Evolutionary conservation across 2,113 vertebrate species (phyloP), one percentile per base, ranked within the genome.

Genomic region (Microcebus ravelobensis): DNA sequence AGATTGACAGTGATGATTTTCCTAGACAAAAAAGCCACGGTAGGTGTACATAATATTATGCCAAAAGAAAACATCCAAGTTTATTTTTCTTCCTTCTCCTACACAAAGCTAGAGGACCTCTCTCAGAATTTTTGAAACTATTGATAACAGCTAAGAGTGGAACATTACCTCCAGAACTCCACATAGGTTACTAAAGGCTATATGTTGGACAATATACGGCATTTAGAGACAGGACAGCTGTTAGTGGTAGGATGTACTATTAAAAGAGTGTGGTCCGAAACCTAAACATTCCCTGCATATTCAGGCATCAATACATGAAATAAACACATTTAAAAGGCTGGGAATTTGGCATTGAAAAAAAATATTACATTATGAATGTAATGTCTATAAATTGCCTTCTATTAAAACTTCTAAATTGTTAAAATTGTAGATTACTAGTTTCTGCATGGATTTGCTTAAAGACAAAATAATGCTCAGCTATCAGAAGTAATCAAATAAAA

Each of bases 101-200:
- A 65, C 21, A 67, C 8, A 70, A 95, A 59, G 0, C 45, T 63
- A 80, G 11, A 79, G 6, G 76, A 89, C 12, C 1, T 39, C 11
- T 96, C 36, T 84, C n/a, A 29, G 36, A 84, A 70, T 80, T 48
- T 73, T 86, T 94, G 11, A 74, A 80, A 36, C 34, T 42, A 4
- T 48, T 74, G 57, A 74, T 48, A n/a, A 76, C 9, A 68, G 0
- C 23, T 61, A 27, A 94, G 45, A 73, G 90, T 63, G 84, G 87
- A 76, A n/a, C 18, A 45, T 42, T 6, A 36, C 13, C 7, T 85
- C 27, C 36, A 5, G 20, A 25, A 17, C 8, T 70, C 50, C 39
- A 21, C 17, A 55, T 5, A 17, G 8, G 0, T 87, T 73, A 73
- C 18, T 13, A 48, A 55, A 67, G 0, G 1, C 12, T 31, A 21